Base-by-base conservation (phyloP, 2,113 vertebrate species). In the Vimba vimba region DNA sequence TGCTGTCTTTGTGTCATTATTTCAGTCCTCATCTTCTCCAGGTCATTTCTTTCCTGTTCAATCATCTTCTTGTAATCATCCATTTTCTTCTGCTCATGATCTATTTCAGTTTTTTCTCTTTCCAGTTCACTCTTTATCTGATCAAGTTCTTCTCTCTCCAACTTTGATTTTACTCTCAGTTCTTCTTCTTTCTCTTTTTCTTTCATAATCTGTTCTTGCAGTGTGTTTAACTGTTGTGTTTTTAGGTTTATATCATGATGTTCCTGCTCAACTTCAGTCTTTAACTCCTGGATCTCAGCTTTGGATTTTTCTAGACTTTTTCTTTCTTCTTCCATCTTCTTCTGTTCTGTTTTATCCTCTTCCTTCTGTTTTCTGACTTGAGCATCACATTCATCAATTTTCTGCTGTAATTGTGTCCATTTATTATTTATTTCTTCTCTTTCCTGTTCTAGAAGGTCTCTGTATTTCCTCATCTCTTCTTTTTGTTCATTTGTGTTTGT, bases 111-210 rank as follows among this genome's bases (percentile, higher is more conserved):
- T 66, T 66, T 66, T 5, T 27, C 11, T 15, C 25, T 2, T 6
- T 64, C 11, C 25, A 27, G 1, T 1, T 83, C 23, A 0, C 4
- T 75, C 0, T 25, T 86, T 6, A 25, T 11, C 10, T 60, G 25
- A 17, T 82, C 27, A 66, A 78, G 43, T 55, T 85, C 21, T n/a
- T 76, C 9, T n/a, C 30, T 76, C 80, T 90, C 39, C 84, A 87
- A 19, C 36, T 73, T 27, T 43, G 85, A 8, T 52, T 39, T 33
- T 21, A 85, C 30, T 87, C 50, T 69, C 2, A 77, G 13, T 12
- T 76, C 81, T 2, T 33, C 2, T 3, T 33, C 30, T 33, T 33
- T 33, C 30, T 73, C 79, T 39, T 45, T 43, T 17, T 62, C 78
- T 45, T 39, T 62, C 10, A 13, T 6, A 11, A 64, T 80, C 21